Base-by-base conservation (phyloP, 2,797 vertebrate species). In the Sorex maritimensis region DNA sequence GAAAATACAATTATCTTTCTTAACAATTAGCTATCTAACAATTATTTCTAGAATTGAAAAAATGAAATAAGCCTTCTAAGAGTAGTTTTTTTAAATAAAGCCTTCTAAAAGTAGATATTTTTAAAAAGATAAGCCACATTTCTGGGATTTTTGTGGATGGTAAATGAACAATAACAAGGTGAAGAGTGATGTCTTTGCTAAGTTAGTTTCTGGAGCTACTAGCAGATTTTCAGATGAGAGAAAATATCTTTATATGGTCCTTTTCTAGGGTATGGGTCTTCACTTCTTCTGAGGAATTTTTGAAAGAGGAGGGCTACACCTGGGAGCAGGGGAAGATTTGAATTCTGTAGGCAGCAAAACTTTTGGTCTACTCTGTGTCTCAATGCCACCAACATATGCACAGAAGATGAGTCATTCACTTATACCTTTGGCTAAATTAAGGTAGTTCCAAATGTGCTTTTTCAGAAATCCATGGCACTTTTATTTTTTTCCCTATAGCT, bases 371-470 rank as follows among this genome's bases (percentile, higher is more conserved):
- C 17, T 10, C 17, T 44, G 41, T 4, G 3, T 34, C 28, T n/a
- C 0, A 3, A 11, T 34, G 61, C 52, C 38, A 58, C 58, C 1
- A 7, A 44, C n/a, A 21, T 89, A 28, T 10, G 7, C 41, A 30
- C 28, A 13, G 17, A 55, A 34, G n/a, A 81, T 38, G 13, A 34
- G 6, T 55, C 10, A 81, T 6, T 81, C 26, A 46, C 26, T 61
- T 41, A 11, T 3, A 6, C 41, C 28, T 4, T 71, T 19, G 11
- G 73, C 28, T 52, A 86, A 58, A 17, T 80, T 65, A 74, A 34
- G 28, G 3, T 44, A 69, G 67, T 65, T 12, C 68, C 79, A 94
- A 95, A 77, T n/a, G 15, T 58, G 5, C 41, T 90, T 95, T 72
- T 19, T 69, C 19, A 65, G 67, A 94, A 91, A 73, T 49, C 38